Evolutionary conservation across 2,888 invertebrate species (phyloP).

Genomic region (Polydesmus complanatus): DNA sequence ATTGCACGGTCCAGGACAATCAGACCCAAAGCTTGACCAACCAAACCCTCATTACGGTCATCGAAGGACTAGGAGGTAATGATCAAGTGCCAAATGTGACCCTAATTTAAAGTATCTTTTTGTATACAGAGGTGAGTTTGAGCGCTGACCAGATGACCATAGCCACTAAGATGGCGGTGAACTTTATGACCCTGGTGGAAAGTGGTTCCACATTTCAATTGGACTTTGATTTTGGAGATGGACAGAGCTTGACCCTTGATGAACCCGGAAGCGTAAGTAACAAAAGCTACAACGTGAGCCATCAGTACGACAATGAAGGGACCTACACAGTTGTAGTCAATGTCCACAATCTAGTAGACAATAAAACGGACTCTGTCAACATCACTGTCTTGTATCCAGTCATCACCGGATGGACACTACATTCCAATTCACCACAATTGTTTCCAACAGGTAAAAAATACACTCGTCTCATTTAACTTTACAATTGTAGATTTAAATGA

Average conservation of each 20-base stretch:
- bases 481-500: too few species aligned
- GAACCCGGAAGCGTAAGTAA: neutral
- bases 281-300: neutral
- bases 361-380: neutral
- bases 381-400: slow-evolving; percentile 2
- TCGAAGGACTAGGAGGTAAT: slow-evolving; percentile 6
- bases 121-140: slow-evolving; percentile 1
- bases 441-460: slow-evolving; percentile 15
- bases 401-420: neutral
- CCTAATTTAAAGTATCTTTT: slow-evolving; percentile 1
- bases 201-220: slow-evolving; percentile 8
- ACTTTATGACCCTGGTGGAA: neutral
- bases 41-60: neutral
- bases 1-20: neutral
- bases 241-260: neutral
- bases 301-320: slow-evolving; percentile 7
- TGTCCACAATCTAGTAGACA: slow-evolving; percentile 8
- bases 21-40: neutral
- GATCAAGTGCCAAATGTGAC: too few species aligned
- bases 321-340: neutral
- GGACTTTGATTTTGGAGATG: slow-evolving; percentile 10
- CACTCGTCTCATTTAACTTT: too few species aligned
- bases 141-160: neutral
- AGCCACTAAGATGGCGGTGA: neutral
- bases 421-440: slow-evolving; percentile 10